phyloP scores from a whole-genome alignment of 1,140 invertebrate species.

The Aphis gossypii region DNA sequence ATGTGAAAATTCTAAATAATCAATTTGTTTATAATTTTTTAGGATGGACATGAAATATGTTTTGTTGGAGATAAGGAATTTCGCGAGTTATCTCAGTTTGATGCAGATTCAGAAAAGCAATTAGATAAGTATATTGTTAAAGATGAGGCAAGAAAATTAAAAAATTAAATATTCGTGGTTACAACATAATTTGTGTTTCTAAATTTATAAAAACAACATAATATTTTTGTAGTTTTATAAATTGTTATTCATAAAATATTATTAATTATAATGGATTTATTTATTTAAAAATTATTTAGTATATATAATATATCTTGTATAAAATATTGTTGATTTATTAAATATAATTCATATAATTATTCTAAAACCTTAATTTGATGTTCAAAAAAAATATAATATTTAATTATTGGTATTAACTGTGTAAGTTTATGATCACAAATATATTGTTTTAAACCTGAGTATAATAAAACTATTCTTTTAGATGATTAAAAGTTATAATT shows the following conservation, averaged over 20 bases:
- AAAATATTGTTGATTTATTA: neutral
- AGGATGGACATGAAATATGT: conserved; percentile 97
- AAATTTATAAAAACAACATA: neutral
- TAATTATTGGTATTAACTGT: neutral
- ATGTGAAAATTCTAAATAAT: neutral
- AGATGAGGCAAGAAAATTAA: conserved; percentile 66
- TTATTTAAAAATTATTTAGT: neutral
- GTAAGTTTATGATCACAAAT: neutral
- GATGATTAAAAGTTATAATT: neutral
- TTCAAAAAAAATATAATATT: neutral
- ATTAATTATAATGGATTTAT: neutral
- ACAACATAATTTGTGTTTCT: neutral
- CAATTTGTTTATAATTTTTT: conserved; percentile 58
- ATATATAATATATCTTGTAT: neutral
- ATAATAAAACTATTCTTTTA: neutral
- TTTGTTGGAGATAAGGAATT: conserved; percentile 98
- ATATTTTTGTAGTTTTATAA: neutral
- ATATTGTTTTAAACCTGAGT: neutral
- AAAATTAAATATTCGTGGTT: neutral
- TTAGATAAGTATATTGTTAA: conserved; percentile 81
- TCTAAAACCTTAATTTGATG: neutral
- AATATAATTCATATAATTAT: neutral
- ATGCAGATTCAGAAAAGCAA: conserved; percentile 81
- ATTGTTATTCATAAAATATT: neutral
- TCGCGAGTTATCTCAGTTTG: conserved; percentile 84